These are phyloP conservation scores for Aurelia coerulea DNA, from an alignment of 30 jellyfish, hydroid and myxozoan genomes.

Conservation along the genomic window DNA sequence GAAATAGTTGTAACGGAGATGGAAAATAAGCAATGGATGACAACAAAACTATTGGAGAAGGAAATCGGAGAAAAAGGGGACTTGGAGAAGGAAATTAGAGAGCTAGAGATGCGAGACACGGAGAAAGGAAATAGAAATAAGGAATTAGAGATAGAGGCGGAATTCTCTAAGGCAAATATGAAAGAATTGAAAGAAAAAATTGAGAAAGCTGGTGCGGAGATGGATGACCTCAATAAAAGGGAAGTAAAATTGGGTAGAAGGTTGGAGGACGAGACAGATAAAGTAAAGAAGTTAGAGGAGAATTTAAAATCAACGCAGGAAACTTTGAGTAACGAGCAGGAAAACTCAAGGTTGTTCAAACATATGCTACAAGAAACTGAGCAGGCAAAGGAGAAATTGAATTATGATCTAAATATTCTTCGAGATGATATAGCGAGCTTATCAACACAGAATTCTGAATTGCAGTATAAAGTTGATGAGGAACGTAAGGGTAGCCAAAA, in stretches of 20 bases:
- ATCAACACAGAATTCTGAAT: not conserved
- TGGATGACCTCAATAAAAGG: not conserved
- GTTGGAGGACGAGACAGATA: not conserved
- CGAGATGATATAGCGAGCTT: not conserved
- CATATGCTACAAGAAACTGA: conserved; percentile 20
- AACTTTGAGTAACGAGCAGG: not conserved
- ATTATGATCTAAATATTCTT: conserved; percentile 1
- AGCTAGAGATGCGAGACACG: not conserved
- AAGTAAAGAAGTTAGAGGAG: not conserved
- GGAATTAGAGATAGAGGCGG: not conserved
- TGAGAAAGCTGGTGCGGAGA: not conserved
- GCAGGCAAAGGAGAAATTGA: conserved; percentile 11
- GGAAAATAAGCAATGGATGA: conserved; percentile 8
- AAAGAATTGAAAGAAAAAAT: conserved; percentile 12
- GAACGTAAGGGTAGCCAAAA: not conserved
- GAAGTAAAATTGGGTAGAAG: not conserved
- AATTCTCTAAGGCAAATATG: not conserved
- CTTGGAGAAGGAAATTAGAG: conserved; percentile 1
- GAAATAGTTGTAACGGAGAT: conserved; percentile 1
- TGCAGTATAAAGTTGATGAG: not conserved
- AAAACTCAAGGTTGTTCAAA: not conserved
- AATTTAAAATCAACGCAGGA: not conserved
- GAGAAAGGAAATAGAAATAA: not conserved
- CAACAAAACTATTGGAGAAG: not conserved
- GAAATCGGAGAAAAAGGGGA: conserved; percentile 5